Evolutionary conservation across 2,888 invertebrate species (phyloP).

Genomic region (Lordiphosa andalusiaca): DNA sequence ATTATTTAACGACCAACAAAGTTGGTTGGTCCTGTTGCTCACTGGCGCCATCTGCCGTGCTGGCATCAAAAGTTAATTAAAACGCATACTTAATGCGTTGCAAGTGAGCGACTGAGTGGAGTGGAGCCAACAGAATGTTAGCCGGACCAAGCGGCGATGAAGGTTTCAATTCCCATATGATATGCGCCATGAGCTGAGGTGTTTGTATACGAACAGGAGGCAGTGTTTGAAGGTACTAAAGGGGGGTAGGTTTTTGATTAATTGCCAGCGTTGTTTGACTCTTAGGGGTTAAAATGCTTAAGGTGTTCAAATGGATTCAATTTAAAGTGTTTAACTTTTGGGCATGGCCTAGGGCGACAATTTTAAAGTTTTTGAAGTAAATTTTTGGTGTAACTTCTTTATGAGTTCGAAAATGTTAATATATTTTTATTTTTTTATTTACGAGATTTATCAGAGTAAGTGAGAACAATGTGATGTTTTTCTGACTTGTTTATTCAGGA

Average conservation of each 20-base stretch:
- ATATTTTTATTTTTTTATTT: too few relatives aligned
- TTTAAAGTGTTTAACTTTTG: too few relatives aligned
- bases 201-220: slow-evolving; percentile 45
- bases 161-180: slow-evolving; percentile 34
- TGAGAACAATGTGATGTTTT: too few relatives aligned
- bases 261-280: slow-evolving; percentile 58
- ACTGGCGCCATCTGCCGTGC: slow-evolving; percentile 50
- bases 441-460: too few relatives aligned
- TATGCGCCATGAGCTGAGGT: slow-evolving; percentile 1
- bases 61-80: slow-evolving; percentile 63
- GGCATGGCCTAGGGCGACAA: too few relatives aligned
- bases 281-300: slow-evolving; percentile 13
- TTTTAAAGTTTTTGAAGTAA: too few relatives aligned
- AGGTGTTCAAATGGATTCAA: too few relatives aligned
- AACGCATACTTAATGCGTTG: slow-evolving; percentile 64
- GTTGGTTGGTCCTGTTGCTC: slow-evolving; percentile 36
- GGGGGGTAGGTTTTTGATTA: slow-evolving; percentile 47
- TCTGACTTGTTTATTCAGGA: too few relatives aligned
- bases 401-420: too few relatives aligned
- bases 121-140: not conserved
- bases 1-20: slow-evolving; percentile 44
- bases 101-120: slow-evolving; percentile 12
- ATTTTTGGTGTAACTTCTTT: too few relatives aligned
- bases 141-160: not conserved
- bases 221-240: slow-evolving; percentile 34